Evolutionary conservation across 2,888 invertebrate species (phyloP).

Genomic region (Drosophila quinaria): DNA sequence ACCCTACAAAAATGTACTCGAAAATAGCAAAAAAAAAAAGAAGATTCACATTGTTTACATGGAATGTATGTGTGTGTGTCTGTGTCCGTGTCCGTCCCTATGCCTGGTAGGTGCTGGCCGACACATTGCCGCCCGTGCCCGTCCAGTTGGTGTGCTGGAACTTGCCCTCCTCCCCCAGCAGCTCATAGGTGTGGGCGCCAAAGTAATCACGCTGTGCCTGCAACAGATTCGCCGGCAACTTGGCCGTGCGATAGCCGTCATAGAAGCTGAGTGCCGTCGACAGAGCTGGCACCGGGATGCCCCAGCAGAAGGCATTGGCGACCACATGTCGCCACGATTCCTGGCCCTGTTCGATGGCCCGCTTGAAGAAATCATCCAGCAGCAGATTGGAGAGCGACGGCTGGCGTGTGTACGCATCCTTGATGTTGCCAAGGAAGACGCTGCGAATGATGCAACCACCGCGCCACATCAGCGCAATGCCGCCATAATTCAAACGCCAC

Average conservation of each 20-base stretch:
- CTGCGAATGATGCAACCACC: constrained; percentile 97
- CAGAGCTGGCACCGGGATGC: constrained; percentile 97
- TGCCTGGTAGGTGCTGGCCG: constrained; percentile 95
- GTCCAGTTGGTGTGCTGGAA: constrained; percentile 99
- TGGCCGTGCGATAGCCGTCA: constrained; percentile 95
- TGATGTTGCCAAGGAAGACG: constrained; percentile 95
- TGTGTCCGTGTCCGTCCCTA: constrained; percentile 84
- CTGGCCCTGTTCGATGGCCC: constrained; percentile 93
- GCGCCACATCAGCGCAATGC: constrained; percentile 99
- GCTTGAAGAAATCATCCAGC: constrained; percentile 96
- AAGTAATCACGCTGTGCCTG: constrained; percentile 99
- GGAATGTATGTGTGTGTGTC: neutral
- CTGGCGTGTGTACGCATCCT: constrained; percentile 96
- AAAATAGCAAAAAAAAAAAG: constrained; percentile 8
- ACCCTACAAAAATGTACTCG: constrained; percentile 27
- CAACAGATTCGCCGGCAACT: constrained; percentile 97
- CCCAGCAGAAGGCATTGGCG: constrained; percentile 89
- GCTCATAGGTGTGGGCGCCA: constrained; percentile 99
- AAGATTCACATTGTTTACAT: constrained; percentile 2
- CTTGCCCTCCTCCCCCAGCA: constrained; percentile 93
- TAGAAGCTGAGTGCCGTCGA: constrained; percentile 98
- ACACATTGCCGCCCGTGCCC: constrained; percentile 98
- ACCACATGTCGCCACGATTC: constrained; percentile 94
- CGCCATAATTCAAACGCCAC: constrained; percentile 99
- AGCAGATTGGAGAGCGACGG: constrained; percentile 94